These are phyloP conservation scores for Acanthurus lineatus DNA, from an alignment of 2,797 vertebrate species.

Conservation along the genomic window DNA sequence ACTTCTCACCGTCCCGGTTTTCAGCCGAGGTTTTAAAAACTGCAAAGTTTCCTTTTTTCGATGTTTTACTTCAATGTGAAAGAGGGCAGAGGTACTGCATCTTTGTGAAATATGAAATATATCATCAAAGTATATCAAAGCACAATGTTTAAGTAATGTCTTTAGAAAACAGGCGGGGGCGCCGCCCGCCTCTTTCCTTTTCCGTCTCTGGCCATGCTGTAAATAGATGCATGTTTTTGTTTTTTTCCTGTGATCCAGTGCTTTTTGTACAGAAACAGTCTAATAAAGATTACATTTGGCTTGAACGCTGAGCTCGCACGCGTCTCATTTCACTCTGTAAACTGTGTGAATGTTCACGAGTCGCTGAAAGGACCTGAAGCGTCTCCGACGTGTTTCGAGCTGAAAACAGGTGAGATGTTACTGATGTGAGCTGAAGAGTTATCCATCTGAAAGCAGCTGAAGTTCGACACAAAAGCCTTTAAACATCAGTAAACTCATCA, in stretches of 20 bases:
- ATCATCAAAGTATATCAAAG: conserved; percentile 89
- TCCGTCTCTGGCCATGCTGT: conserved; percentile 85
- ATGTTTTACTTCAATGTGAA: conserved; percentile 83
- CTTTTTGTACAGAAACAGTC: conserved; percentile 90
- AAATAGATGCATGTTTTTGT: conserved; percentile 86
- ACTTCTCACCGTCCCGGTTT: conserved; percentile 63
- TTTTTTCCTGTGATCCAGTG: conserved; percentile 85
- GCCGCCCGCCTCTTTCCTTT: conserved; percentile 50
- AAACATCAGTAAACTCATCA: too few relatives aligned
- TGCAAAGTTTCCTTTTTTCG: conserved; percentile 66
- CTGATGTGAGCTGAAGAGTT: too few relatives aligned
- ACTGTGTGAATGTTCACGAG: too few relatives aligned
- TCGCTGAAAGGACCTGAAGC: background rate
- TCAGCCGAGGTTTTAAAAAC: conserved; percentile 60
- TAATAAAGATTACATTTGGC: conserved; percentile 91
- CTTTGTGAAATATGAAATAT: conserved; percentile 89
- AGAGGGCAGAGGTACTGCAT: conserved; percentile 81
- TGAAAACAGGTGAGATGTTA: too few relatives aligned
- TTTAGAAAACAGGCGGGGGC: conserved; percentile 72
- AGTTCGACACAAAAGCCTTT: too few relatives aligned
- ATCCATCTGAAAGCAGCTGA: too few relatives aligned
- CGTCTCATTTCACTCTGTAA: background rate
- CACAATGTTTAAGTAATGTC: conserved; percentile 89
- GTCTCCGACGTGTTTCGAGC: too few relatives aligned
- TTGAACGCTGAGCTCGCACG: conserved; percentile 59